Conservation (phyloP, 2,888 invertebrate genomes). For the Sarcophaga subvicina region DNA sequence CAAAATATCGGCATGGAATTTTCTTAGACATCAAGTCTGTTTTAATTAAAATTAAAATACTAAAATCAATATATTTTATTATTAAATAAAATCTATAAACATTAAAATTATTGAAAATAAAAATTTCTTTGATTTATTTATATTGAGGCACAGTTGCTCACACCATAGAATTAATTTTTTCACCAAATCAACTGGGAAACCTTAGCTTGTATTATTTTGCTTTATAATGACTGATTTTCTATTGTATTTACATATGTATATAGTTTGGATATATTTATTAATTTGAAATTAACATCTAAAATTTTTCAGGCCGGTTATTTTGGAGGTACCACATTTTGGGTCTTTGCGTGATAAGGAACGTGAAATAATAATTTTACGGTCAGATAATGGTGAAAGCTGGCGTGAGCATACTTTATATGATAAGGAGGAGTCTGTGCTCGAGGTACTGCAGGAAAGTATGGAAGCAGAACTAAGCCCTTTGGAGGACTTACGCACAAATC, state of each 20-base stretch:
- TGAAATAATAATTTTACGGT: slow-evolving; percentile 97
- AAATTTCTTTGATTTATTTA: no score
- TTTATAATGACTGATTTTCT: no score
- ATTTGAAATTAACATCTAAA: background rate
- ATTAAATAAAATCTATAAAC: no score
- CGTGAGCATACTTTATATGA: slow-evolving; percentile 95
- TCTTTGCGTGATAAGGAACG: slow-evolving; percentile 96
- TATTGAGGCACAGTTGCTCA: no score
- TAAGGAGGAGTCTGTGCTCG: slow-evolving; percentile 93
- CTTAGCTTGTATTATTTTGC: no score
- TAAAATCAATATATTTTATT: no score
- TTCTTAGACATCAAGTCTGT: no score
- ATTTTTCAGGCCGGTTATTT: slow-evolving; percentile 89
- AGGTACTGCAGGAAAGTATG: slow-evolving; percentile 92
- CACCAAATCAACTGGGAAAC: no score
- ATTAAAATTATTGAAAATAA: no score
- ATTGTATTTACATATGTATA: background rate
- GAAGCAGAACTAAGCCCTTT: slow-evolving; percentile 87
- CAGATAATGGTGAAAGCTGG: slow-evolving; percentile 99
- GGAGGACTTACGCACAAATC: slow-evolving; percentile 92
- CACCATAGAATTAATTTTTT: no score
- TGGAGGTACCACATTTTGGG: slow-evolving; percentile 99
- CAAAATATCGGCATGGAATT: no score
- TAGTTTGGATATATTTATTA: background rate
- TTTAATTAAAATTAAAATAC: no score